Evolutionary conservation across 2,113 vertebrate species (phyloP).

Genomic region (Crotophaga sulcirostris): DNA sequence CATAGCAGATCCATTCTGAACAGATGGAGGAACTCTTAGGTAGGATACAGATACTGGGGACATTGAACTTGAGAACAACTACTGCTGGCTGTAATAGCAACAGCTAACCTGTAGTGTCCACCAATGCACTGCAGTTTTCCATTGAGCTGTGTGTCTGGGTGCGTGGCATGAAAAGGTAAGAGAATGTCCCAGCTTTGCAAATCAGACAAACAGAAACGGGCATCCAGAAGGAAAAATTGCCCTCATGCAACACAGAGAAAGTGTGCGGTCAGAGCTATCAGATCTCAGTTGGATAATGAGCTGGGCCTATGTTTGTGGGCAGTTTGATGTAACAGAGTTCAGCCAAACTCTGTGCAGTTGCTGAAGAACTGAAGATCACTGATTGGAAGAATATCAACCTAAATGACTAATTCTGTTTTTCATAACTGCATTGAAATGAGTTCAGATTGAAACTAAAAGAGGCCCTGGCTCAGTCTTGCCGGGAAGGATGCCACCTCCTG

Average conservation of each 20-base stretch:
- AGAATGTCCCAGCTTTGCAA: not conserved
- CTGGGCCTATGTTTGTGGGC: not conserved
- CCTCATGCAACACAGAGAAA: not conserved
- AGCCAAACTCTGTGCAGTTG: not conserved
- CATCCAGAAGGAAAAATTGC: not conserved
- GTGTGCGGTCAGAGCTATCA: not conserved
- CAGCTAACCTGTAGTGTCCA: not conserved
- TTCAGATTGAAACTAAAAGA: not conserved
- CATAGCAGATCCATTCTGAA: not conserved
- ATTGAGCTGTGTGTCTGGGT: not conserved
- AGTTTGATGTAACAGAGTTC: not conserved
- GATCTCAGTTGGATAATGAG: not conserved
- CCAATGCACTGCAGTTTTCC: not conserved
- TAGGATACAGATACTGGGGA: not conserved
- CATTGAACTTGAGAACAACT: not conserved
- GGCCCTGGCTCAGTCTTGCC: not conserved
- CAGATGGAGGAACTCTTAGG: not conserved
- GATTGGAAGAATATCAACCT: not conserved
- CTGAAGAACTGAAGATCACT: not conserved
- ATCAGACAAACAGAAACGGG: not conserved
- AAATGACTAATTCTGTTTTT: constrained; percentile 8
- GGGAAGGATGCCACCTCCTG: constrained; percentile 5
- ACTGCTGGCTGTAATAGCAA: not conserved
- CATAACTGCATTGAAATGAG: not conserved
- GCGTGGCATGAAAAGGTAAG: not conserved